A percentile compares a stretch with the other conserved stretches of the same genome.
Conservation (phyloP, 1,140 invertebrate genomes). For the Homarus americanus region DNA sequence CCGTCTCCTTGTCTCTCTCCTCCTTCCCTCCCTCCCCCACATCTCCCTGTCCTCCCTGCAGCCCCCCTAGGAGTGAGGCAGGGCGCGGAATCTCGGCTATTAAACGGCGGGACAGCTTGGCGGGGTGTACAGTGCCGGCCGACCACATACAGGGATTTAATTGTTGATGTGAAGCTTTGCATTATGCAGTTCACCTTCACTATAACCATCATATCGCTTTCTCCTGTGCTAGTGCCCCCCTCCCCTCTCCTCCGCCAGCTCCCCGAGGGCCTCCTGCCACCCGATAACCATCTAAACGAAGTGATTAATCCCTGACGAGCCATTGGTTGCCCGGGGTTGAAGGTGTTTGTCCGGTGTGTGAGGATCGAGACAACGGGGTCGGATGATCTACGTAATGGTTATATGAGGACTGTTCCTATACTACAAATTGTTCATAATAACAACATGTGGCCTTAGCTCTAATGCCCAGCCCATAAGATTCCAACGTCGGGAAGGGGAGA, state of each 20-base stretch:
- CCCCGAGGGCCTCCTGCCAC: neutral
- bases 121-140: neutral
- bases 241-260: neutral
- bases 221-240: neutral
- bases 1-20: too few relatives aligned
- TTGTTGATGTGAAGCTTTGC: conserved; percentile 2
- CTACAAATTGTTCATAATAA: neutral
- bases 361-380: neutral
- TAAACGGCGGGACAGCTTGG: neutral
- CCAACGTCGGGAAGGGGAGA: neutral
- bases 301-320: neutral
- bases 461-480: neutral
- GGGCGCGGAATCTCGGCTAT: neutral
- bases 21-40: too few relatives aligned
- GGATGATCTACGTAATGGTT: neutral
- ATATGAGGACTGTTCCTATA: neutral
- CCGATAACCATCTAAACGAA: neutral
- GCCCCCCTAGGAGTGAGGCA: neutral
- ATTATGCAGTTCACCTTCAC: conserved; percentile 1
- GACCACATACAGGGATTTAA: neutral
- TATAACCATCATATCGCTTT: neutral
- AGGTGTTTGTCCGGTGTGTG: neutral
- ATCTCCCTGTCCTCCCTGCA: too few relatives aligned
- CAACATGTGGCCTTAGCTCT: neutral
- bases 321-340: neutral